A percentile compares a stretch with the other conserved stretches of the same genome.
phyloP scores from a whole-genome alignment of 1,140 invertebrate genomes.

The Drusus annulatus region DNA sequence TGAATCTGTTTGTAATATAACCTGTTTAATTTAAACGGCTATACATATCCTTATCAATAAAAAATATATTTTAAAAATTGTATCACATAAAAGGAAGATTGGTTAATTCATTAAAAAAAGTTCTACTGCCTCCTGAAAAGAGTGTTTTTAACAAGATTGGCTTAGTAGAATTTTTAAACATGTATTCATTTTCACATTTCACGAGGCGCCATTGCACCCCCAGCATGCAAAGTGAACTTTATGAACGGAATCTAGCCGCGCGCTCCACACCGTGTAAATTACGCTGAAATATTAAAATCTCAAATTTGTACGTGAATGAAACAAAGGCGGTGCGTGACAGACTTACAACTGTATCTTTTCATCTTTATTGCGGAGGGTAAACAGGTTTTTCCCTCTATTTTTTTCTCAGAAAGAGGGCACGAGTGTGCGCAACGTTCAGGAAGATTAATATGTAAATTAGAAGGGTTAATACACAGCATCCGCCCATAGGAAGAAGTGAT shows the following conservation, averaged over 20 bases:
- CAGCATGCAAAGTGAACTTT: slow-evolving; percentile 58
- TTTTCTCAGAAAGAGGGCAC: slow-evolving; percentile 6
- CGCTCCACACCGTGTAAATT: slow-evolving; percentile 53
- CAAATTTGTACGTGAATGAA: slow-evolving; percentile 57
- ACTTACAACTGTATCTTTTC: slow-evolving; percentile 16
- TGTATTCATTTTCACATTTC: not conserved
- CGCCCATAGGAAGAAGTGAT: not conserved
- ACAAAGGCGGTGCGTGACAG: slow-evolving; percentile 50
- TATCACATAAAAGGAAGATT: too few species aligned
- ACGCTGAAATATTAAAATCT: slow-evolving; percentile 59
- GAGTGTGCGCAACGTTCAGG: slow-evolving; percentile 1
- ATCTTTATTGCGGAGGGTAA: slow-evolving; percentile 25
- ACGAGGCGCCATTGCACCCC: not conserved
- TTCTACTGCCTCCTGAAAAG: too few species aligned
- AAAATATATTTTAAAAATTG: too few species aligned
- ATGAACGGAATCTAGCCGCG: slow-evolving; percentile 53
- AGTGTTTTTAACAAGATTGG: too few species aligned
- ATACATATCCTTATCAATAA: too few species aligned
- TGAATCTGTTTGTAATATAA: too few species aligned
- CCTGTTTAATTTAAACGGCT: too few species aligned
- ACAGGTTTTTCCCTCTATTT: not conserved
- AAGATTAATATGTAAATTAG: slow-evolving; percentile 16
- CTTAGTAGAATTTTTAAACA: too few species aligned
- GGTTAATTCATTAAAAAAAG: too few species aligned
- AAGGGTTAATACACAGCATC: not conserved